These are phyloP conservation scores for Diploscapter pachys DNA, from an alignment of 1,140 invertebrate species.

Conservation along the genomic window DNA sequence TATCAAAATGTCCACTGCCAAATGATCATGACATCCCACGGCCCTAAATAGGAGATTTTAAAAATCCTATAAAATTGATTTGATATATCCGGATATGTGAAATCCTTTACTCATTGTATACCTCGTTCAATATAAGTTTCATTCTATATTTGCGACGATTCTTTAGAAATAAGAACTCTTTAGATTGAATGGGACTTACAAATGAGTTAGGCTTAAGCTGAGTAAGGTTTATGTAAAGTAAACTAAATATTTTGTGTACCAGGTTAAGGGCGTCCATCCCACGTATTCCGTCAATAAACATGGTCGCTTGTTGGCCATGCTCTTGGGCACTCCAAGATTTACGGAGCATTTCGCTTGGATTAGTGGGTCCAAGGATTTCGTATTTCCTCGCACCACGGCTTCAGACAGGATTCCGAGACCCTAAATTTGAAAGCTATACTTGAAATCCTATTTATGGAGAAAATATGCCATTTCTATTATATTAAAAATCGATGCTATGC, in stretches of 20 bases:
- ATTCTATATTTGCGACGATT: too few relatives aligned
- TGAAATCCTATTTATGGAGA: too few relatives aligned
- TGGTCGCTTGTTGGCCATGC: not conserved
- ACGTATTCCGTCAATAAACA: conserved; percentile 12
- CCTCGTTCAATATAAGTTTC: too few relatives aligned
- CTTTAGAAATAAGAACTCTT: too few relatives aligned
- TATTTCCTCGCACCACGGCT: conserved; percentile 8
- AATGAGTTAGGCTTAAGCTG: too few relatives aligned
- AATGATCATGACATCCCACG: not conserved
- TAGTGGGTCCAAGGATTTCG: not conserved
- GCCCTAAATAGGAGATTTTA: conserved; percentile 1
- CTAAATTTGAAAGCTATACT: not conserved
- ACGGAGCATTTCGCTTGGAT: not conserved
- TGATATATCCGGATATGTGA: too few relatives aligned
- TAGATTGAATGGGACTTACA: too few relatives aligned
- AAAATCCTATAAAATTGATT: not conserved
- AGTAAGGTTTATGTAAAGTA: too few relatives aligned
- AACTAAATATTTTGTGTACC: not conserved
- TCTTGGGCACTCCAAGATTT: conserved; percentile 4
- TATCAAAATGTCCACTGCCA: not conserved
- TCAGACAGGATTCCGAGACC: conserved; percentile 1
- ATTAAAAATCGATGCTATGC: not conserved
- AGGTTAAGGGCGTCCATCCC: conserved; percentile 14
- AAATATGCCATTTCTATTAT: too few relatives aligned
- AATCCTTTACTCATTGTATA: too few relatives aligned